Conservation (phyloP, 2,888 invertebrate species). For the Amblyteles armatorius region DNA sequence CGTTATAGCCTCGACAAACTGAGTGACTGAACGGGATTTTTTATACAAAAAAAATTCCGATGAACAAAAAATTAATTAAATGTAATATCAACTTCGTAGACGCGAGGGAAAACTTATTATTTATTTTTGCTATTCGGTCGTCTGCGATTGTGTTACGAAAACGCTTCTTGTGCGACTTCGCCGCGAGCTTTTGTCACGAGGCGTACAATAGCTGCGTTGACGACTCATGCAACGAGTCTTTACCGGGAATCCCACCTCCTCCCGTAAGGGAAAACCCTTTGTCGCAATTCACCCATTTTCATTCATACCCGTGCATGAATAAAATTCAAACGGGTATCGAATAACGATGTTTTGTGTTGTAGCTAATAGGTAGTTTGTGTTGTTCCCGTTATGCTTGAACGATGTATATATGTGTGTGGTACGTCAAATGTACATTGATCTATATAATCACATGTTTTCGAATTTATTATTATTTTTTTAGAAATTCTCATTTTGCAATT, state of each 20-base stretch:
- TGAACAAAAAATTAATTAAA: no score
- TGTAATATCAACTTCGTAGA: no score
- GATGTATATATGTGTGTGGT: no score
- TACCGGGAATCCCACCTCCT: not conserved
- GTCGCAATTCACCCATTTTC: not conserved
- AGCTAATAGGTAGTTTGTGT: no score
- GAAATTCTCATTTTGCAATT: no score
- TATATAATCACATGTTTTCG: no score
- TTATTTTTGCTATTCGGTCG: not conserved
- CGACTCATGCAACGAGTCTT: slow-evolving; percentile 6
- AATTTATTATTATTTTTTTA: no score
- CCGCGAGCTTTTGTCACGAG: slow-evolving; percentile 4
- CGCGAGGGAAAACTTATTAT: not conserved
- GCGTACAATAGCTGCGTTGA: slow-evolving; percentile 9
- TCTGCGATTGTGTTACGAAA: not conserved
- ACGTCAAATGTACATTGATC: no score
- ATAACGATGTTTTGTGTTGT: no score
- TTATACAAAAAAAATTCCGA: no score
- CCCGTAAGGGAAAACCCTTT: not conserved
- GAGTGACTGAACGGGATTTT: not conserved
- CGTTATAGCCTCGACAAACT: not conserved
- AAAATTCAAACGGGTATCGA: not conserved
- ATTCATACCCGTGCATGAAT: not conserved
- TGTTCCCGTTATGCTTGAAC: no score
- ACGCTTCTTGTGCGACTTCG: slow-evolving; percentile 2